phyloP scores from a whole-genome alignment of 2,113 vertebrate species.

The Rhynchomys soricoides region DNA sequence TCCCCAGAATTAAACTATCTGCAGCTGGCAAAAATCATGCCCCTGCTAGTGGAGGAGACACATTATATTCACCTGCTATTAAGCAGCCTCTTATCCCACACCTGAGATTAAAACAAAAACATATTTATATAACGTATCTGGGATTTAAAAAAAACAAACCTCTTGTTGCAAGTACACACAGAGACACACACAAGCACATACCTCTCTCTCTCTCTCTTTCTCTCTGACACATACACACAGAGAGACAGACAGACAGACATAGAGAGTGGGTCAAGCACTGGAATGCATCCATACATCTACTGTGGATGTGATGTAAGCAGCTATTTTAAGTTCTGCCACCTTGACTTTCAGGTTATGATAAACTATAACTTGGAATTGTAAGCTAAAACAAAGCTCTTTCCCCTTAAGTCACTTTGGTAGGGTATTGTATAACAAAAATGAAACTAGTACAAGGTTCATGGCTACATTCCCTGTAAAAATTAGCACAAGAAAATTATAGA shows the following conservation, averaged over 20 bases:
- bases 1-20: too few relatives aligned
- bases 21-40: too few relatives aligned
- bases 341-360: not conserved
- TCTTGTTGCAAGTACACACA: too few relatives aligned
- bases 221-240: not conserved
- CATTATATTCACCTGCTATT: too few relatives aligned
- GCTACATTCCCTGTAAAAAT: not conserved
- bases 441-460: not conserved
- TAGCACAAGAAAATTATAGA: not conserved
- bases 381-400: not conserved
- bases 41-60: too few relatives aligned
- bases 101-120: too few relatives aligned
- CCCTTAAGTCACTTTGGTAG: not conserved
- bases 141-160: too few relatives aligned
- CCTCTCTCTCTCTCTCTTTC: not conserved
- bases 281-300: not conserved
- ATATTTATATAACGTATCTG: too few relatives aligned
- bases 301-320: not conserved
- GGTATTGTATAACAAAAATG: not conserved
- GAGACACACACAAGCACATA: too few relatives aligned
- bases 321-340: not conserved
- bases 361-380: not conserved
- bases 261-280: not conserved
- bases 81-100: too few relatives aligned
- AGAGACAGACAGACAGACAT: not conserved